These are phyloP conservation scores for Temnothorax longispinosus DNA, from an alignment of 1,140 invertebrate species.

Conservation along the genomic window DNA sequence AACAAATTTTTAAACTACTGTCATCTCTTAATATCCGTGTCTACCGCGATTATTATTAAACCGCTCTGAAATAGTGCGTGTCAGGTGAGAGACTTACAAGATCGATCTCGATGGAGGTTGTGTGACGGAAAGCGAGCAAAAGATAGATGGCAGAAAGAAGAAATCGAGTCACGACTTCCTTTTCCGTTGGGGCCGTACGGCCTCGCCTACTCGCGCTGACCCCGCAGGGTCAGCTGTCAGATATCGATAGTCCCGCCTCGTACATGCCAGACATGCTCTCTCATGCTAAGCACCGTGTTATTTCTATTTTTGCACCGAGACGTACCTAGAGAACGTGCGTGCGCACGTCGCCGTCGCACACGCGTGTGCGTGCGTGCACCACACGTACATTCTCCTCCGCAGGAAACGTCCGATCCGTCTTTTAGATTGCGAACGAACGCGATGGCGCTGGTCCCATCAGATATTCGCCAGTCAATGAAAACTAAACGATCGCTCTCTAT, in stretches of 20 bases:
- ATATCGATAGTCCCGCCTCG: constrained; percentile 73
- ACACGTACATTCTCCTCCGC: neutral
- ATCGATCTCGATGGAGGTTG: neutral
- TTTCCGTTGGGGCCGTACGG: constrained; percentile 61
- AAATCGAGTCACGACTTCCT: constrained; percentile 71
- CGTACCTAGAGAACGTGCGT: constrained; percentile 36
- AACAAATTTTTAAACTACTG: neutral
- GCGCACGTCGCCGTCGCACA: neutral
- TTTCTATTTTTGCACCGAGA: constrained; percentile 69
- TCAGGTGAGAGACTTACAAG: neutral
- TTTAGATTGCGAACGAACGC: constrained; percentile 15
- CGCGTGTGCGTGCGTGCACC: neutral
- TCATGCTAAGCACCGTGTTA: constrained; percentile 73
- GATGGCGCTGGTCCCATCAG: constrained; percentile 66
- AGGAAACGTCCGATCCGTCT: constrained; percentile 19
- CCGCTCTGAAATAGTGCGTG: neutral
- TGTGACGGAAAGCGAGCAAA: constrained; percentile 18
- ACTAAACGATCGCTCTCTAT: constrained; percentile 32
- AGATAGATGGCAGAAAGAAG: constrained; percentile 16
- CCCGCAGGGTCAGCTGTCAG: constrained; percentile 73
- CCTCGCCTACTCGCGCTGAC: constrained; percentile 74
- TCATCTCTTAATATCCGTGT: neutral
- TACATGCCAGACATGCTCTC: constrained; percentile 66
- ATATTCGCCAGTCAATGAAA: constrained; percentile 69
- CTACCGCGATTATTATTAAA: neutral